phyloP scores from a whole-genome alignment of 2,113 vertebrate species.

The Plestiodon gilberti region DNA sequence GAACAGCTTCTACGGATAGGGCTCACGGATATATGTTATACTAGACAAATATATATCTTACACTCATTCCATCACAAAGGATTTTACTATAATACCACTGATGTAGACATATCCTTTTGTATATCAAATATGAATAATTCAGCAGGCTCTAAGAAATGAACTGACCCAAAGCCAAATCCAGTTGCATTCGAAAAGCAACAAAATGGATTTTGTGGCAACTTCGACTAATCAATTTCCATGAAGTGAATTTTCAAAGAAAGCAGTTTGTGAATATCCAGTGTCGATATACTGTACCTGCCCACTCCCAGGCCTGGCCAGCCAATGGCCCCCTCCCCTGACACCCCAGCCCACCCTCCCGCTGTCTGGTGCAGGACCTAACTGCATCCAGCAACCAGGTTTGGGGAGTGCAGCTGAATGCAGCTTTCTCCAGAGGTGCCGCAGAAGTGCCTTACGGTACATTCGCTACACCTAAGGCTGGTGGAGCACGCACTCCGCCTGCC shows the following conservation, averaged over 20 bases:
- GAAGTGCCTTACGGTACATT: no score
- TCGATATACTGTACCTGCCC: no score
- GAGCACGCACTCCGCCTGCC: no score
- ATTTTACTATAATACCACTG: not conserved
- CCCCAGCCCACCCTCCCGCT: no score
- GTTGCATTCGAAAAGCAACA: not conserved
- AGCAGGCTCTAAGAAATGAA: not conserved
- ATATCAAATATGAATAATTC: not conserved
- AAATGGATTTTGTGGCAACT: not conserved
- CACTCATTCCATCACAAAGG: not conserved
- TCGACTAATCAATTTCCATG: not conserved
- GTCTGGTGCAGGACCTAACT: no score
- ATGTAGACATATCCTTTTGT: not conserved
- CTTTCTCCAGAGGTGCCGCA: no score
- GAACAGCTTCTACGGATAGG: not conserved
- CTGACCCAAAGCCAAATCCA: not conserved
- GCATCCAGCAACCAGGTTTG: no score
- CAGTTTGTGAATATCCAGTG: not conserved
- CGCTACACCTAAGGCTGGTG: no score
- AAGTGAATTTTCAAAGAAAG: not conserved
- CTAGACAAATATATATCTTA: not conserved
- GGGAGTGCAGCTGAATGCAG: no score
- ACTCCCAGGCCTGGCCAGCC: no score
- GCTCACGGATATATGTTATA: not conserved
- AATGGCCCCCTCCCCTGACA: no score